Evolutionary conservation across 37 sponge, comb jelly and placozoan species (phyloP).

Genomic region (Beroe ovata): DNA sequence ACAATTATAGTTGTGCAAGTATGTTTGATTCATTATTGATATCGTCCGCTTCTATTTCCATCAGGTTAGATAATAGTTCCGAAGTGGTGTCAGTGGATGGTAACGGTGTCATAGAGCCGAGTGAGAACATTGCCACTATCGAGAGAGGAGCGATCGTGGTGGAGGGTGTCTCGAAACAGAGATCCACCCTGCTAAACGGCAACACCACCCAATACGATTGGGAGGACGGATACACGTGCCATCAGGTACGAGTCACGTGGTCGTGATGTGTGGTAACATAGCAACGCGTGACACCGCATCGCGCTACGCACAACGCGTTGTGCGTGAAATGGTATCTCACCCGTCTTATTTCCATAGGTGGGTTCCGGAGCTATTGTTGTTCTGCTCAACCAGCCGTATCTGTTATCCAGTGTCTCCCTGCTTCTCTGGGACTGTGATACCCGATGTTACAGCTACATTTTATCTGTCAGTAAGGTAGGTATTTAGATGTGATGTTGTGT

Average conservation of each 20-base stretch:
- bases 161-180: conserved; percentile 85
- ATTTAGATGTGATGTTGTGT: no score
- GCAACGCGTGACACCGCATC: no score
- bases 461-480: conserved; percentile 64
- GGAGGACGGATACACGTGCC: conserved; percentile 97
- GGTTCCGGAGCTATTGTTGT: conserved; percentile 83
- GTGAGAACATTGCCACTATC: conserved; percentile 85
- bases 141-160: conserved; percentile 86
- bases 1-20: no score
- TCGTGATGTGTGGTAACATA: no score
- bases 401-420: conserved; percentile 85
- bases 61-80: not conserved
- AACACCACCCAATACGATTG: conserved; percentile 91
- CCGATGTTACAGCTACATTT: conserved; percentile 73
- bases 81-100: not conserved
- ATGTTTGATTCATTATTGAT: no score
- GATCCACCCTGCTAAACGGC: conserved; percentile 88
- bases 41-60: no score
- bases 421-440: conserved; percentile 92
- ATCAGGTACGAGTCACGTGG: conserved; percentile 78
- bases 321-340: no score
- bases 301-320: no score
- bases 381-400: conserved; percentile 78
- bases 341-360: no score
- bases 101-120: conserved; percentile 69